Percentiles rank a stretch among this genome's conserved stretches.
phyloP scores from a whole-genome alignment of 2,888 invertebrate genomes.

The Margaritifera margaritifera region DNA sequence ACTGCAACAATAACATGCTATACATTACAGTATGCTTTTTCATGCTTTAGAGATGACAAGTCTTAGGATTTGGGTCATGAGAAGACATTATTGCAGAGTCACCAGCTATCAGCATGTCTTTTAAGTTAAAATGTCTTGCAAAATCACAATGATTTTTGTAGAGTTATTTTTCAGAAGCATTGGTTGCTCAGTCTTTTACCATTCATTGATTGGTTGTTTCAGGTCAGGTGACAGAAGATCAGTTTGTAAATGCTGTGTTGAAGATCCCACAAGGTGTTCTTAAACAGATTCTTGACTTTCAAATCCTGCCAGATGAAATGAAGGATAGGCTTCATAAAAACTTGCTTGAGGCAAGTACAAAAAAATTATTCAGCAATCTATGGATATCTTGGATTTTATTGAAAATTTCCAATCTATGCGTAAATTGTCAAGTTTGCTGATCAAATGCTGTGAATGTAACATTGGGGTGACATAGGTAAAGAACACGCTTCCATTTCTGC shows the following conservation, averaged over 20 bases:
- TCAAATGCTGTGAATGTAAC: not conserved
- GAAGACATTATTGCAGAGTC: too few species aligned
- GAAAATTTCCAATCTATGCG: not conserved
- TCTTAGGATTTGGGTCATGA: too few species aligned
- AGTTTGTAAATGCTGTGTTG: conserved; percentile 55
- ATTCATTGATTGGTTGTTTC: conserved; percentile 9
- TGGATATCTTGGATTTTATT: not conserved
- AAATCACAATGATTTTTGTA: too few species aligned
- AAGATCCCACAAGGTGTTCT: conserved; percentile 47
- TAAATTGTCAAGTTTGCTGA: not conserved
- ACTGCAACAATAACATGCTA: too few species aligned
- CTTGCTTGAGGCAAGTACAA: conserved; percentile 52
- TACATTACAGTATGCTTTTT: too few species aligned
- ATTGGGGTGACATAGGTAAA: too few species aligned
- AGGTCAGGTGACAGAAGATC: conserved; percentile 62
- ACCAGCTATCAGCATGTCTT: too few species aligned
- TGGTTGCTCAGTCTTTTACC: not conserved
- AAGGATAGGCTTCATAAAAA: conserved; percentile 57
- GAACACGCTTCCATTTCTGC: too few species aligned
- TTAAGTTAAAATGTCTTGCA: too few species aligned
- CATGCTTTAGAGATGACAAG: too few species aligned
- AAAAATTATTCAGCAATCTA: not conserved
- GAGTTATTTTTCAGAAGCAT: not conserved
- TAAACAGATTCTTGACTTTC: conserved; percentile 55
- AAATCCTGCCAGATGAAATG: conserved; percentile 65